Base-by-base conservation (phyloP, 2,888 invertebrate species). In the Dicyrtomina minuta region DNA sequence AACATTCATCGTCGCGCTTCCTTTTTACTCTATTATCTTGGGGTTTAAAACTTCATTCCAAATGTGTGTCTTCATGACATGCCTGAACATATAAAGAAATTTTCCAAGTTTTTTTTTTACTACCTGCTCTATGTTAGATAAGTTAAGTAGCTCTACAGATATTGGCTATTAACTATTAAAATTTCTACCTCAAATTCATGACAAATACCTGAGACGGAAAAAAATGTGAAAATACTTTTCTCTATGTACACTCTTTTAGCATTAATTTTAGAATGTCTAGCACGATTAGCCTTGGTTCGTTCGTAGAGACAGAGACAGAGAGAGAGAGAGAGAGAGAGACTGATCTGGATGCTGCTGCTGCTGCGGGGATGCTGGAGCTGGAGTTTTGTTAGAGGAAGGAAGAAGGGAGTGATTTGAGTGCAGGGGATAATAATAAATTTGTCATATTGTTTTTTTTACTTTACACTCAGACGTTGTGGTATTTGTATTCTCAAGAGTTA, bases 161-260 rank as follows among this genome's bases (percentile, higher is more conserved):
- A 62, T 62, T 62, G 49, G 62, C 62, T 62, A 62, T 61, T 59
- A 59, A 26, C 56, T 56, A 59, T 43, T 49, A 62, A 62, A 46
- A 49, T 44, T 62, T 62, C 43, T 41, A 41, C 59, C 59, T 60
- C 24, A 60, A 60, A 43, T 60, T 43, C 59, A 60, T 60, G 43
- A 60, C 59, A 60, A 60, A 60, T 60, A 60, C 59, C 22, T 17
- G 20, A 58, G 20, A 33, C 58, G 15, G 22, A 43, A 60, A 41
- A 20, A 41, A 60, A 41, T 22, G 59, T 41, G 43, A 41, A 41
- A 41, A 43, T 59, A 22, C 41, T 60, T 41, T 43, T 60, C 43
- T 43, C 22, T 22, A 5, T 26, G 22, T 8, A 26, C 6, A 6
- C 22, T 13, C 24, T 24, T 56, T 26, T 13, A 24, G 26, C 26